A percentile compares a stretch with the other conserved stretches of the same genome.
Evolutionary conservation across 2,888 invertebrate genomes (phyloP).

Genomic region (Sceliomorpha sp.): DNA sequence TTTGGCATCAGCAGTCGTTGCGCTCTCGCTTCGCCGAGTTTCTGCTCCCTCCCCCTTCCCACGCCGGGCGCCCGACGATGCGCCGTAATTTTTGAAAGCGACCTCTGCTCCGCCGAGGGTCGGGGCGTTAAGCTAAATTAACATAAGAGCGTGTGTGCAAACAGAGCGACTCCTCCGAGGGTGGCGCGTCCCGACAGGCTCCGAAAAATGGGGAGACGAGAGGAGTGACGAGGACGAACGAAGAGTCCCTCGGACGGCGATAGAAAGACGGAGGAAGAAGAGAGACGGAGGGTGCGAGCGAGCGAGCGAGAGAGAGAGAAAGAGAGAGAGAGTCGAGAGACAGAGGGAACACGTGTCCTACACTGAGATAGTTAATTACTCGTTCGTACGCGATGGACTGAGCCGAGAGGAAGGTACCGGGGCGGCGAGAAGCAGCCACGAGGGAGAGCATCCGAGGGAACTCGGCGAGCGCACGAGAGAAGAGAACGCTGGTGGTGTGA

Average conservation of each 20-base stretch:
- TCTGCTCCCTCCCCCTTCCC: constrained; percentile 60
- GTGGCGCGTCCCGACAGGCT: constrained; percentile 47
- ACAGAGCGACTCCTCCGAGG: constrained; percentile 65
- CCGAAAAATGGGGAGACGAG: constrained; percentile 45
- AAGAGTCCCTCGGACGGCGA: constrained; percentile 23
- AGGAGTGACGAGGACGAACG: constrained; percentile 34
- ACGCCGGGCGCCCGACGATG: constrained; percentile 53
- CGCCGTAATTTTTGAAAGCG: constrained; percentile 67
- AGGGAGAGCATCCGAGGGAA: constrained; percentile 45
- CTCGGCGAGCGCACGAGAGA: constrained; percentile 27
- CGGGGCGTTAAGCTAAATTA: constrained; percentile 79
- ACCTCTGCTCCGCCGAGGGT: constrained; percentile 55
- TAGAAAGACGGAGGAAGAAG: constrained; percentile 46
- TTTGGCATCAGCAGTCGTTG: constrained; percentile 18
- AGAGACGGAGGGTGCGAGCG: constrained; percentile 75
- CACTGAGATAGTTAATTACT: constrained; percentile 80
- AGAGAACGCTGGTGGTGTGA: too few relatives aligned
- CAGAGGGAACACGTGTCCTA: constrained; percentile 78
- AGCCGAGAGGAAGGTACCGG: constrained; percentile 60
- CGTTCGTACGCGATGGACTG: constrained; percentile 74
- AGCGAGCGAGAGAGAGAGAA: constrained; percentile 33
- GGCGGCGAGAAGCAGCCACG: constrained; percentile 47
- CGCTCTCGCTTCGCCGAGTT: constrained; percentile 54
- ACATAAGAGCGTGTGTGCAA: constrained; percentile 80
- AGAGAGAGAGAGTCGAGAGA: constrained; percentile 53